Evolutionary conservation across 2,797 vertebrate genomes (phyloP).

Genomic region (Chrysocyon brachyurus): DNA sequence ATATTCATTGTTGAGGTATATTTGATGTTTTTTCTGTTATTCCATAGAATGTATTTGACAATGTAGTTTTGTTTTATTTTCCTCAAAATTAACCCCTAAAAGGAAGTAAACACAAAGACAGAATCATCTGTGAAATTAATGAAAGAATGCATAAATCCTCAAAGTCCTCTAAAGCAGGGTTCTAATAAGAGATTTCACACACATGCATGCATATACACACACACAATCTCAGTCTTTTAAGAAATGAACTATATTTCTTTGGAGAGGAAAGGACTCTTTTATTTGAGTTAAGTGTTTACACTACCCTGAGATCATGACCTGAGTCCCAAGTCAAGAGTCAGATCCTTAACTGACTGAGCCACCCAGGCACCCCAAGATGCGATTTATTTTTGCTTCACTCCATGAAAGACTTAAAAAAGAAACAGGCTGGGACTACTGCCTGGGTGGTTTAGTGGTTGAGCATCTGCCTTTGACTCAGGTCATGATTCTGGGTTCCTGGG

Average conservation of each 20-base stretch:
- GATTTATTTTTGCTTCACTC: background rate
- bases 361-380: background rate
- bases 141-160: background rate
- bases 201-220: background rate
- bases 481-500: no score
- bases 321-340: background rate
- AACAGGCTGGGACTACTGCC: background rate
- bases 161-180: background rate
- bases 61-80: background rate
- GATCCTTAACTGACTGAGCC: background rate
- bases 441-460: no score
- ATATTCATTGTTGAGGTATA: background rate
- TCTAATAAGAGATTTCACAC: background rate
- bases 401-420: background rate
- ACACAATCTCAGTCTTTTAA: background rate
- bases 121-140: background rate
- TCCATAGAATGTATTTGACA: background rate
- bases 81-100: background rate
- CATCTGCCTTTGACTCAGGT: no score
- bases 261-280: background rate
- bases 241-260: background rate
- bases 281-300: background rate
- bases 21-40: slow-evolving; percentile 31
- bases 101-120: background rate
- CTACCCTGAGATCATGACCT: background rate